Base-by-base conservation (phyloP, 2,797 vertebrate genomes). In the Tympanoctomys barrerae region DNA sequence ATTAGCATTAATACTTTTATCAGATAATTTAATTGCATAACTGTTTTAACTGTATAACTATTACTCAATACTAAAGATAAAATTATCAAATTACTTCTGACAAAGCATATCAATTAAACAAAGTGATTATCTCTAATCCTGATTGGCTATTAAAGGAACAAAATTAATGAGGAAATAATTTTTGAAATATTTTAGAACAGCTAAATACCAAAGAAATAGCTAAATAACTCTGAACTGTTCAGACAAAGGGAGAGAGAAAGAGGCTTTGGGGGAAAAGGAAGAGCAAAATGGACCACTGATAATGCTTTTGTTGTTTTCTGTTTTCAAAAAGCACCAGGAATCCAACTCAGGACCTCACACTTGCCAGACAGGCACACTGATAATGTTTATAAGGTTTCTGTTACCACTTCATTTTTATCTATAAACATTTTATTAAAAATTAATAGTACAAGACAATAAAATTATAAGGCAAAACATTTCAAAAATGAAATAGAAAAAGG, bases 121-220 rank as follows among this genome's bases (percentile, higher is more conserved):
- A 87, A 39, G 33, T 52, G 0, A 49, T 42, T 39, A 10, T 42
- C 89, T 92, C 80, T 59, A 93, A 86, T 59, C 14, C 49, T 31
- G 2, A 86, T 79, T 39, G 66, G 73, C 12, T 66, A 68, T 87
- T 61, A 90, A 73, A 89, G n/a, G 21, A 95, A 89, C 59, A 86
- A 84, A 85, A 91, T 82, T 59, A 85, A 70, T 66, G n/a, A 83
- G 3, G 2, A 70, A 13, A 46, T 3, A 95, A 96, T 33, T 71
- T 52, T 73, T 39, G 71, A 49, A 89, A 90, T 84, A 96, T 57
- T 79, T 92, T n/a, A 84, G 87, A 87, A 75, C 75, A 90, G n/a
- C 10, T 39, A 80, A 90, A 84, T n/a, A 94, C 1, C 9, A 79
- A 57, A 90, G 81, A 79, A 84, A 90, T 0, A 81, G n/a, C 33